Evolutionary conservation across 2,888 invertebrate genomes (phyloP), one percentile per base, ranked within the genome.

Genomic region (Tetropium fuscum): DNA sequence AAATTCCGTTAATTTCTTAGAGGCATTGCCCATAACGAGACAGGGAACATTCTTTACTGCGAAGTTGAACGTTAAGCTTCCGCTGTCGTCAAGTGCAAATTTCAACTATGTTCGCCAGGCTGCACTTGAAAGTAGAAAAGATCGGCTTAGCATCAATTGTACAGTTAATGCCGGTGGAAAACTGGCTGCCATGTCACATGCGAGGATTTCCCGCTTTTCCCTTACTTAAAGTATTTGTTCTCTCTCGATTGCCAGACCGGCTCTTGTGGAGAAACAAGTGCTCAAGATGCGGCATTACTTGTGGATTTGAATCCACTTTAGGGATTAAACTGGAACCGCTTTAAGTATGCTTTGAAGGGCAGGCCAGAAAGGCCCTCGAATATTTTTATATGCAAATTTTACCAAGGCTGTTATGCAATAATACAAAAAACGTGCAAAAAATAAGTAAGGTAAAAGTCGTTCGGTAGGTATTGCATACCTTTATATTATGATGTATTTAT

Each of bases 291-390:
- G 68, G 68, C 73, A 59, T 58, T 58, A 48, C 60, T 58, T 45
- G 57, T 40, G 78, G 78, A 78, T 79, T 79, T 78, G 75, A 78
- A 79, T 79, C 78, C 79, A 79, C 79, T 79, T 79, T 78, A 79
- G 71, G 76, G 79, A 79, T 79, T 79, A 79, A 74, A 72, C 70
- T 63, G 69, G 70, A 69, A 70, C 71, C 68, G 25, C 44, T 49
- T 54, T 59, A 61, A 64, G 59, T 58, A 56, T 55, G 58, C 62
- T 54, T 47, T 41, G 48, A 6, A 40, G 51, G 25, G 40, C 51
- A 40, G 22, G 38, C 40, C 27, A 11, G 20, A 11, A 11, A 40
- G 51, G 38, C 4, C 51, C 25, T n/a, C 18, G 40, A 34, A 51
- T 51, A 40, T 51, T 22, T 40, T 40, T 51, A 40, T 51, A 40